Evolutionary conservation across 2,797 vertebrate species (phyloP).

Genomic region (Muscicapa striata): DNA sequence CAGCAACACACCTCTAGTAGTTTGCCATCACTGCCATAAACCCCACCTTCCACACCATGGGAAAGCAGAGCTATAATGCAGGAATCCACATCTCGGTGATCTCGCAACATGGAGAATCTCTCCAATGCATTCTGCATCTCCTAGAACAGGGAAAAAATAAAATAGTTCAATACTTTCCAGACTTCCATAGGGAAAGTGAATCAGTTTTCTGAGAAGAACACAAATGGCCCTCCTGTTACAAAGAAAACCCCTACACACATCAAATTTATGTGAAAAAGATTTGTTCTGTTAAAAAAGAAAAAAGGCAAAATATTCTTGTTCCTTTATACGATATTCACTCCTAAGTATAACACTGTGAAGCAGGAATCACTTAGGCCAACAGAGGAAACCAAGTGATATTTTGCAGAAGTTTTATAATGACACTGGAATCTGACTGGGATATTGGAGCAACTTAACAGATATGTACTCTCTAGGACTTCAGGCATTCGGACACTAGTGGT

Average conservation of each 20-base stretch:
- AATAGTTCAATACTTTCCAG: neutral
- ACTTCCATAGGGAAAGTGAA: neutral
- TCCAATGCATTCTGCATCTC: conserved; percentile 85
- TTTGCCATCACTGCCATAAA: conserved; percentile 91
- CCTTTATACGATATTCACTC: neutral
- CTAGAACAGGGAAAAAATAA: conserved; percentile 61
- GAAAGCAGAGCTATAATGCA: conserved; percentile 92
- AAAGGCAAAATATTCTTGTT: neutral
- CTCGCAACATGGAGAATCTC: conserved; percentile 78
- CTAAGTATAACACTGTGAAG: neutral
- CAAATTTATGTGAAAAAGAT: neutral
- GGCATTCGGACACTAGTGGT: neutral
- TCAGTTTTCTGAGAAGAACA: neutral
- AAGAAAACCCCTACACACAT: neutral
- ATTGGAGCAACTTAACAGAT: neutral
- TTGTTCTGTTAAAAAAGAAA: neutral
- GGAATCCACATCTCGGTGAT: conserved; percentile 84
- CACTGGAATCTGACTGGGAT: neutral
- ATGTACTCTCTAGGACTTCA: neutral
- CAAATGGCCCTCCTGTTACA: neutral
- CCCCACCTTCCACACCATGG: conserved; percentile 91
- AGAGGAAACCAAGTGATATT: neutral
- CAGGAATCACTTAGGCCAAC: neutral
- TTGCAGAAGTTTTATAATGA: neutral
- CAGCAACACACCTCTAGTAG: conserved; percentile 84